These are phyloP conservation scores for Thalpophila matura DNA, from an alignment of 2,888 invertebrate genomes.

Conservation along the genomic window DNA sequence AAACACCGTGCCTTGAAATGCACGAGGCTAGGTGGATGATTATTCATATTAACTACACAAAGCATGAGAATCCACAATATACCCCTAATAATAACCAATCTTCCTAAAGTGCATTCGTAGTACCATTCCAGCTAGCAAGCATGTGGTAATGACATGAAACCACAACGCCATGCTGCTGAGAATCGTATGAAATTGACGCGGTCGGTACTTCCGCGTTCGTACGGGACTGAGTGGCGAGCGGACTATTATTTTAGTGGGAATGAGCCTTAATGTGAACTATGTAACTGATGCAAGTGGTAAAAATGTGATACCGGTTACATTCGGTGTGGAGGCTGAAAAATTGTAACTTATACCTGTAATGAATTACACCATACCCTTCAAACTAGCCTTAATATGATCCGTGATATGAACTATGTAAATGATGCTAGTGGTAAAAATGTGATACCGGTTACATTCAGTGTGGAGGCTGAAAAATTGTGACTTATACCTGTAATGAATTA, in stretches of 20 bases:
- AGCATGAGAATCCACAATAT: conserved; percentile 27
- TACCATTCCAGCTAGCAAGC: conserved; percentile 40
- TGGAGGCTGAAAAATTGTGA: no score
- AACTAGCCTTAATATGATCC: no score
- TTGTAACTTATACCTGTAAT: no score
- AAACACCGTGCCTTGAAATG: no score
- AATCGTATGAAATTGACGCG: conserved; percentile 56
- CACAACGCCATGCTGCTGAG: conserved; percentile 40
- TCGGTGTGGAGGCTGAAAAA: no score
- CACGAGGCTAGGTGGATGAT: no score
- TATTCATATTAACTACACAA: conserved; percentile 19
- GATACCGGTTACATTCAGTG: no score
- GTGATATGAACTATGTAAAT: conserved; percentile 1
- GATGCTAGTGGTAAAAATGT: neutral
- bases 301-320: no score
- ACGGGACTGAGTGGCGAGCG: conserved; percentile 22
- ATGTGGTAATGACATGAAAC: conserved; percentile 60
- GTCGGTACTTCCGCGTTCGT: conserved; percentile 52
- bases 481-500: no score
- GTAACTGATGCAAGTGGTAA: neutral
- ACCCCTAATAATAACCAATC: conserved; percentile 33
- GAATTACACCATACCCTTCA: no score
- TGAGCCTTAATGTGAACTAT: neutral
- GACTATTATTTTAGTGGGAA: conserved; percentile 39
- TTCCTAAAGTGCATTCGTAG: conserved; percentile 28